Percentiles rank a stretch among this genome's conserved stretches.
phyloP scores from a whole-genome alignment of 2,888 invertebrate genomes.

The Sclerodermus sp. region DNA sequence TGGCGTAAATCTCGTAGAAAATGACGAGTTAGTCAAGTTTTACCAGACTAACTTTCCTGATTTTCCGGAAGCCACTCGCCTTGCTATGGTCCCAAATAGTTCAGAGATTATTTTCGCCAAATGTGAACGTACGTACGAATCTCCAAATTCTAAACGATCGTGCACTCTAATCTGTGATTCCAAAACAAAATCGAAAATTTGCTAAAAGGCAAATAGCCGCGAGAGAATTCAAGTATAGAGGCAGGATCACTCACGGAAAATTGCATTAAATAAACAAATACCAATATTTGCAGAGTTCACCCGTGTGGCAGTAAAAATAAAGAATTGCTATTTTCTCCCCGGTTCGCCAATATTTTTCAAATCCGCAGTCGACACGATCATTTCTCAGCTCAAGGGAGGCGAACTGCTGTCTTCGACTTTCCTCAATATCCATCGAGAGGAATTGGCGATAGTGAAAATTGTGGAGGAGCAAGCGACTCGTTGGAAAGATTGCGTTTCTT shows the following conservation, averaged over 20 bases:
- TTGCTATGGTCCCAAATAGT: slow-evolving; percentile 37
- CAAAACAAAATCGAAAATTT: too few relatives aligned
- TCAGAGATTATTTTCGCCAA: slow-evolving; percentile 38
- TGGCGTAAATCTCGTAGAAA: slow-evolving; percentile 40
- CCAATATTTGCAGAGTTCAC: slow-evolving; percentile 11
- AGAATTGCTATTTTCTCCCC: slow-evolving; percentile 67
- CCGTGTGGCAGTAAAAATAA: slow-evolving; percentile 42
- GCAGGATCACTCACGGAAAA: too few relatives aligned
- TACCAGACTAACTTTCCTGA: slow-evolving; percentile 30
- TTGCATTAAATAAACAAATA: background rate
- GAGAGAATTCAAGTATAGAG: too few relatives aligned
- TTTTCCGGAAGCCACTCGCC: slow-evolving; percentile 30
- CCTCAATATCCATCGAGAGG: slow-evolving; percentile 35
- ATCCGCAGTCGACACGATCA: slow-evolving; percentile 35
- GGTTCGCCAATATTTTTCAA: slow-evolving; percentile 63
- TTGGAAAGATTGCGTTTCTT: slow-evolving; percentile 33
- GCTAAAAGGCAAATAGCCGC: too few relatives aligned
- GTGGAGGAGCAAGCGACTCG: slow-evolving; percentile 30
- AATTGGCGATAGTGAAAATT: slow-evolving; percentile 32
- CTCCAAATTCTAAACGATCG: too few relatives aligned
- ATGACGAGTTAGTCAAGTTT: slow-evolving; percentile 45
- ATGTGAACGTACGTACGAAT: slow-evolving; percentile 22
- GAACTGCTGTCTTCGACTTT: slow-evolving; percentile 22
- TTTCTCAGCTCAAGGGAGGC: slow-evolving; percentile 22
- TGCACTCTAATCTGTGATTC: too few relatives aligned